Evolutionary conservation across 37 sponge, comb jelly and placozoan genomes (phyloP), one percentile per base, ranked within the genome.

Genomic region (Agelas oroides): DNA sequence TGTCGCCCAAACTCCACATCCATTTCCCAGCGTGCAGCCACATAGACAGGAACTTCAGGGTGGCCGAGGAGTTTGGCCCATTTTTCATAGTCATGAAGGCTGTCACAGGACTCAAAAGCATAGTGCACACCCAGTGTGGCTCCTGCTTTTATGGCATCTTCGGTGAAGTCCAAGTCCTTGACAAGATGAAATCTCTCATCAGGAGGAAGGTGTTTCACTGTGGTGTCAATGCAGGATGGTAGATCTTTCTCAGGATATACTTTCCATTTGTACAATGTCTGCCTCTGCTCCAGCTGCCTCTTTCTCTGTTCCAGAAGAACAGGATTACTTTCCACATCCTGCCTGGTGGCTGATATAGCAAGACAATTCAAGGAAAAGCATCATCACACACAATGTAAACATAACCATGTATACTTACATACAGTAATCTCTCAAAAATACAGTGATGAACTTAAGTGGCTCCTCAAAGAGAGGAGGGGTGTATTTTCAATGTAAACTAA

Each of bases 1-100:
- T 85, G 89, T 13, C 89, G 82, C 3, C 93, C 93, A 70, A 89
- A 89, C 65, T 93, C 93, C 30, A 32, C 79, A 85, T 93, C 93
- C 21, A 57, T 32, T 14, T 56, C 73, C 93, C 93, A 93, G 3
- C 89, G 82, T 1, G n/a, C 52, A 0, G 67, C 72, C n/a, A 81
- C 56, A 36, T 71, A 58, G 31, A 53, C 23, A 2, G 19, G 56
- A 17, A 71, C 53, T 5, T 64, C 59, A 40, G 33, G 54, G 15
- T 35, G 36, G 13, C n/a, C 31, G 15, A 71, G 37, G 11, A 39
- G 1, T 21, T 53, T 54, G 0, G 71, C 71, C 15, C 56, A 11
- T 0, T 30, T 11, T 24, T 68, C 78, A 24, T 70, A 81, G 20
- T 67, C 82, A 13, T 70, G 38, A 2, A 81, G 37, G 60, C 38